These are phyloP conservation scores for Parazoanthus darwini DNA, from an alignment of 92 coral and sea anemone species.

Conservation along the genomic window DNA sequence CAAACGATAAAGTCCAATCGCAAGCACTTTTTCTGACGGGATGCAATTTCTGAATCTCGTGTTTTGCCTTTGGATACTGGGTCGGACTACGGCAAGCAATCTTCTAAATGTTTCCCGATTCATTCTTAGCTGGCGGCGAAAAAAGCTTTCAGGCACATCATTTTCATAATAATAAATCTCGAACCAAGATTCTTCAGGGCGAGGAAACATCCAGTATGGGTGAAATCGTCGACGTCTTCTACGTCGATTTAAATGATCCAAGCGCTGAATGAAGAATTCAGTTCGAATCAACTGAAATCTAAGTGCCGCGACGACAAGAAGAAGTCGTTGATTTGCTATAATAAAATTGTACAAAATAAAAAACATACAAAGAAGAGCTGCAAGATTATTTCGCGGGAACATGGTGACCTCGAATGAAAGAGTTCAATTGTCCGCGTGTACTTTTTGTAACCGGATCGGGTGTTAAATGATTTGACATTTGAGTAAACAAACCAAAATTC, in stretches of 20 bases:
- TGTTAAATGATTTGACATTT: no score
- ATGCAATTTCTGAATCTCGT: conserved; percentile 54
- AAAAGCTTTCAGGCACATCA: conserved; percentile 42
- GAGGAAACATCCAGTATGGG: conserved; percentile 54
- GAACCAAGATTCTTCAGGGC: conserved; percentile 51
- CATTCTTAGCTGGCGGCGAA: conserved; percentile 50
- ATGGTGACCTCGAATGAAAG: background rate
- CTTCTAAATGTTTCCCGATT: conserved; percentile 49
- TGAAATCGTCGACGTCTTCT: conserved; percentile 45
- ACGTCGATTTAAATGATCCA: background rate
- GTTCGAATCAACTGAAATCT: background rate
- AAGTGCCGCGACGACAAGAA: conserved; percentile 38
- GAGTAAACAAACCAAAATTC: no score
- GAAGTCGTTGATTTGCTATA: conserved; percentile 54
- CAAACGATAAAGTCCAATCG: conserved; percentile 49
- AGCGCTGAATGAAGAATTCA: background rate
- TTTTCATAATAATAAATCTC: conserved; percentile 41
- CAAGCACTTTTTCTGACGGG: conserved; percentile 53
- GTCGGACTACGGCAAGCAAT: conserved; percentile 43
- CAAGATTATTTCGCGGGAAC: conserved; percentile 32
- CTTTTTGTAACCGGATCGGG: no score
- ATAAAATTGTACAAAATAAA: conserved; percentile 44
- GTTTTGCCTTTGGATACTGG: conserved; percentile 50
- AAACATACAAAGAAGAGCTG: background rate
- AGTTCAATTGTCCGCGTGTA: background rate